phyloP scores from a whole-genome alignment of 92 coral and sea anemone genomes.

The Paragorgia papillata region DNA sequence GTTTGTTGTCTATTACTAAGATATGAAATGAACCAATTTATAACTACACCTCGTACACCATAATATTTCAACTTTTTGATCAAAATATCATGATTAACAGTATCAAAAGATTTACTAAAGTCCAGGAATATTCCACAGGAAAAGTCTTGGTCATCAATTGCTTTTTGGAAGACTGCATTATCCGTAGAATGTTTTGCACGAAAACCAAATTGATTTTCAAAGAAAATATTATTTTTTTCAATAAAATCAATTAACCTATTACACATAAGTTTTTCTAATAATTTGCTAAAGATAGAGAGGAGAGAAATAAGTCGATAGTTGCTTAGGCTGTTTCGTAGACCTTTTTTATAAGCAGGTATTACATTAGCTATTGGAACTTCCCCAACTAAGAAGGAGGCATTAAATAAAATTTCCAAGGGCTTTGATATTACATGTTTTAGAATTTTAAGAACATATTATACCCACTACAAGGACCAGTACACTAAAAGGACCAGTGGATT shows the following conservation, averaged over 20 bases:
- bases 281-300: not conserved
- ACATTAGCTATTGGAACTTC: conserved; percentile 49
- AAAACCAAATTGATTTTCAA: conserved; percentile 24
- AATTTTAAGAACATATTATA: conserved; percentile 37
- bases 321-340: not conserved
- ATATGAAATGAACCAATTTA: conserved; percentile 11
- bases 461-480: not conserved
- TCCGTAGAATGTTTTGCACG: conserved; percentile 17
- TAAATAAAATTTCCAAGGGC: conserved; percentile 57
- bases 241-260: conserved; percentile 6
- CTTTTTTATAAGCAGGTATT: not conserved
- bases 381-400: conserved; percentile 53
- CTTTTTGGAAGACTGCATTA: conserved; percentile 24
- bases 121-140: conserved; percentile 6
- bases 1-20: conserved; percentile 1
- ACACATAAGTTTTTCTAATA: not conserved
- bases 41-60: conserved; percentile 8
- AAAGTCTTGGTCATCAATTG: conserved; percentile 14
- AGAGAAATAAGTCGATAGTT: conserved; percentile 4
- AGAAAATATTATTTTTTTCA: conserved; percentile 10
- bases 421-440: conserved; percentile 48
- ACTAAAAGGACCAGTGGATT: conserved; percentile 44
- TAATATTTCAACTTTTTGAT: not conserved
- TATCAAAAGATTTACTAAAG: conserved; percentile 1
- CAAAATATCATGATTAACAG: conserved; percentile 1